phyloP scores from a whole-genome alignment of 2,888 invertebrate genomes.

The Athrips mouffetella region DNA sequence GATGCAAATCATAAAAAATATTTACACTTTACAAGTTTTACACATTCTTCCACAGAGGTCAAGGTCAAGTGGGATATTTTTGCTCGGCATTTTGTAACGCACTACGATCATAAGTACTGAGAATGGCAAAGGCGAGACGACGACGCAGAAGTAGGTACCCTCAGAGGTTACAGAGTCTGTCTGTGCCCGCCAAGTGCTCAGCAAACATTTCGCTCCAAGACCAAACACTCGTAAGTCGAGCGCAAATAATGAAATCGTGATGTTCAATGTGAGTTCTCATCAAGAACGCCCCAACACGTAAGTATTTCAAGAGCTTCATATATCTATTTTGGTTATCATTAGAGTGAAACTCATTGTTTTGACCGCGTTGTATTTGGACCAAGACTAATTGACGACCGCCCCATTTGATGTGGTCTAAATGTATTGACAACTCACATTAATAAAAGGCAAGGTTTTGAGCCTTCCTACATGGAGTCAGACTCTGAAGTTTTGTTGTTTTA shows the following conservation, averaged over 20 bases:
- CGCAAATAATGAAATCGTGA: slow-evolving; percentile 33
- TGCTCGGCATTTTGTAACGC: slow-evolving; percentile 19
- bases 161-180: background rate
- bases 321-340: slow-evolving; percentile 25
- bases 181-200: slow-evolving; percentile 35
- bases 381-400: slow-evolving; percentile 27
- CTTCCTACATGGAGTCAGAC: slow-evolving; percentile 15
- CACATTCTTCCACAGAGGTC: slow-evolving; percentile 16
- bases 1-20: no score
- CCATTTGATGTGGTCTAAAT: slow-evolving; percentile 22
- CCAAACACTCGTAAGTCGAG: slow-evolving; percentile 38
- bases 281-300: background rate
- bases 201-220: slow-evolving; percentile 51
- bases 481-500: slow-evolving; percentile 5
- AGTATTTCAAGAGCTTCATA: slow-evolving; percentile 15
- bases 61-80: slow-evolving; percentile 22
- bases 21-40: slow-evolving; percentile 8
- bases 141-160: slow-evolving; percentile 4
- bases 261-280: slow-evolving; percentile 32
- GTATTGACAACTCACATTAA: slow-evolving; percentile 21
- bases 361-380: slow-evolving; percentile 31
- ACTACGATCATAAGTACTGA: slow-evolving; percentile 26
- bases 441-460: slow-evolving; percentile 28
- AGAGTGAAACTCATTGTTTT: slow-evolving; percentile 32
- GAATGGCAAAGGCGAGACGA: slow-evolving; percentile 35